A percentile compares a stretch with the other conserved stretches of the same genome.
Evolutionary conservation across 35 echinoderm and acorn worm genomes (phyloP).

Genomic region (Apostichopus parvimensis): DNA sequence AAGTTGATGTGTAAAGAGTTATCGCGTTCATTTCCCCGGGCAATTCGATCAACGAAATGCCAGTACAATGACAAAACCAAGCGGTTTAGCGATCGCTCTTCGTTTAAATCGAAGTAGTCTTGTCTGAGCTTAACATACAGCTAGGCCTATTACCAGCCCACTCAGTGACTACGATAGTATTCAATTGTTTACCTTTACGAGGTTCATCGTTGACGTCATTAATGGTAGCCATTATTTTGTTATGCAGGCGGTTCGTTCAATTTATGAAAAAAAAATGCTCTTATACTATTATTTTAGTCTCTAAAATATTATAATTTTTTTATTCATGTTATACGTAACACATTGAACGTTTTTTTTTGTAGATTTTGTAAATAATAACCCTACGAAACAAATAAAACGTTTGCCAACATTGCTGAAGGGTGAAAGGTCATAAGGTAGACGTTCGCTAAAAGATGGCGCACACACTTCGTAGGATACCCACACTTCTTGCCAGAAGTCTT

Average conservation of each 20-base stretch:
- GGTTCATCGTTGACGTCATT: slow-evolving; percentile 35
- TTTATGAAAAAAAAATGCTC: too few species aligned
- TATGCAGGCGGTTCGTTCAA: too few species aligned
- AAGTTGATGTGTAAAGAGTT: slow-evolving; percentile 94
- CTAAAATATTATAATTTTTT: too few species aligned
- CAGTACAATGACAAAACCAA: neutral
- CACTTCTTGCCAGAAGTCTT: neutral
- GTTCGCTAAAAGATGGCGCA: slow-evolving; percentile 29
- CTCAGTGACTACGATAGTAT: slow-evolving; percentile 20
- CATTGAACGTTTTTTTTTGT: too few species aligned
- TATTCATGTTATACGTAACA: too few species aligned
- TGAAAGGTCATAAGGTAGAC: neutral
- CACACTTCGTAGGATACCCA: neutral
- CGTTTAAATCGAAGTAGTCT: neutral
- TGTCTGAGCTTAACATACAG: neutral
- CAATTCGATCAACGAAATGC: slow-evolving; percentile 23
- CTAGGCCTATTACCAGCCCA: neutral
- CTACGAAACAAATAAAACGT: neutral
- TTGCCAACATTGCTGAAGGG: neutral
- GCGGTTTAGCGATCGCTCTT: neutral
- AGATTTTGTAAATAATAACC: too few species aligned
- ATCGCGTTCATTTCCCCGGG: slow-evolving; percentile 83
- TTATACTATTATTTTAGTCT: too few species aligned
- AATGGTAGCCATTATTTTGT: neutral
- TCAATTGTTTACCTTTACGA: slow-evolving; percentile 49